Conservation (phyloP, 2,113 vertebrate genomes). For the Hydrochoerus hydrochaeris region DNA sequence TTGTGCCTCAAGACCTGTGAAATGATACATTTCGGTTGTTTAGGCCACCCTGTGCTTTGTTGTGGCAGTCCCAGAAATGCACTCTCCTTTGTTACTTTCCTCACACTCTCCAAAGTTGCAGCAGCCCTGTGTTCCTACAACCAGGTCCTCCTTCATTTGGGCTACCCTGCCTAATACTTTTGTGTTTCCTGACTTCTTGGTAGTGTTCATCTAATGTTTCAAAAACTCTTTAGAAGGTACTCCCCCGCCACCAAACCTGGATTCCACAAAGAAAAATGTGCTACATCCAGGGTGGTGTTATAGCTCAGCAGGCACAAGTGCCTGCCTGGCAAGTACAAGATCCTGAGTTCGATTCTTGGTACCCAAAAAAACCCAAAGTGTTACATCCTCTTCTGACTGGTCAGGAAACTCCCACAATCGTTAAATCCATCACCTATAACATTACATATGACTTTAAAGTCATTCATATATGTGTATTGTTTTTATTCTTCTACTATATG, state of each 20-base stretch:
- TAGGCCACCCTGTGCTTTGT: background rate
- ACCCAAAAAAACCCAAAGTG: background rate
- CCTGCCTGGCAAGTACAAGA: no score
- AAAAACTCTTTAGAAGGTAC: background rate
- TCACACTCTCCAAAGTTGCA: background rate
- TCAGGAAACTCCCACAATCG: background rate
- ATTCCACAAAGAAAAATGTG: background rate
- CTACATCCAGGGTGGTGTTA: background rate
- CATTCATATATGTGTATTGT: background rate
- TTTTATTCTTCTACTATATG: background rate
- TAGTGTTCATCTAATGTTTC: background rate
- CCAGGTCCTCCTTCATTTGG: background rate
- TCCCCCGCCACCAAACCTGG: background rate
- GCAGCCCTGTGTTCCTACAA: background rate
- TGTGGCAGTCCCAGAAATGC: background rate
- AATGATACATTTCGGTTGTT: background rate
- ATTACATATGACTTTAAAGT: background rate
- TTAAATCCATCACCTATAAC: background rate
- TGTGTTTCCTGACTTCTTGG: background rate
- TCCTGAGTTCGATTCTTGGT: no score
- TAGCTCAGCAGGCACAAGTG: no score
- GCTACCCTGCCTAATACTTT: background rate
- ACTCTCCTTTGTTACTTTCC: background rate
- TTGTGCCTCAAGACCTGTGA: background rate
- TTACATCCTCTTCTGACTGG: background rate